Evolutionary conservation across 2,113 vertebrate genomes (phyloP), one percentile per base, ranked within the genome.

Genomic region (Climacteris rufus): DNA sequence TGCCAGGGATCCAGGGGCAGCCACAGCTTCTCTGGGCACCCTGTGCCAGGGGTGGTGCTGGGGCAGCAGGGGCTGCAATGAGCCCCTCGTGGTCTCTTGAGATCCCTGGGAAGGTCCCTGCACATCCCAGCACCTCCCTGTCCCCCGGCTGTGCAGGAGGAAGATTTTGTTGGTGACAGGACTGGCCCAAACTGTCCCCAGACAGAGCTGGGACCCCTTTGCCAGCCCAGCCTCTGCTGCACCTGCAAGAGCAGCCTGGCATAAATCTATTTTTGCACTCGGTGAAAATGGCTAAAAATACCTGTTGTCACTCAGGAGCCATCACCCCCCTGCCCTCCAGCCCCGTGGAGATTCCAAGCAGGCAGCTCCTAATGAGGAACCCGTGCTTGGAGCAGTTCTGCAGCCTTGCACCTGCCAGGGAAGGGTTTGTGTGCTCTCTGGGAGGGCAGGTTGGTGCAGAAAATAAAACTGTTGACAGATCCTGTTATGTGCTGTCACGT

Each of bases 81-180:
- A 44, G 16, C 15, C 23, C 50, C 21, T 37, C n/a, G 19, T 7
- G 18, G 3, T 14, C 21, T 40, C 47, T 18, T 9, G 35, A 14
- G 18, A 7, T 15, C 19, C 2, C 8, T 7, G 23, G 39, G 49
- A 5, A 25, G 50, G 9, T 44, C 61, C 31, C 54, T 53, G 72
- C 45, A 7, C 21, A 9, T 33, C 27, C 4, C 40, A 37, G 42
- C 7, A 4, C 6, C 60, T 50, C 27, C 37, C 56, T 10, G 6
- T 4, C 12, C 31, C 1, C 37, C 0, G 2, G 13, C 5, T 5
- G 9, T 27, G 18, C 50, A 6, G 28, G 21, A 22, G 23, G 69
- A 27, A 14, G 44, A 0, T 27, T 45, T 2, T 2, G 2, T 18
- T 8, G 13, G 49, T 45, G 52, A 7, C 6, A 5, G 27, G 5